phyloP scores from a whole-genome alignment of 2,797 vertebrate species.

The Nyctibius grandis region DNA sequence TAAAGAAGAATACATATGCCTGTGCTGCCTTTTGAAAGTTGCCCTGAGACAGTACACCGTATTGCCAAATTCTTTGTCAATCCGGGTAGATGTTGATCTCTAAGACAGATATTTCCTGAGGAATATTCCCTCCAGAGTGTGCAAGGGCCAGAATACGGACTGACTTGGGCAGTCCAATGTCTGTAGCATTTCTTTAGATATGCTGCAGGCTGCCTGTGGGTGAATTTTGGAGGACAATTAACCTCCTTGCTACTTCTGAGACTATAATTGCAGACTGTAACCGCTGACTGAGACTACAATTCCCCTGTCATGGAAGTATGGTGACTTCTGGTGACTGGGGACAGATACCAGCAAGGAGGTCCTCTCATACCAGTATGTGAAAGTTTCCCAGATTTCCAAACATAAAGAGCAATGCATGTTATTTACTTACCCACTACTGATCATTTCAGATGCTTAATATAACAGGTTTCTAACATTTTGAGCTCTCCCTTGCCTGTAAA shows the following conservation, averaged over 20 bases:
- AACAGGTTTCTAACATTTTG: neutral
- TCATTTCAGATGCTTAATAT: neutral
- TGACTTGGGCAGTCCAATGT: neutral
- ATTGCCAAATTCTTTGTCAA: neutral
- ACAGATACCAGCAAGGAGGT: accelerated
- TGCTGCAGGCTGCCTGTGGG: neutral
- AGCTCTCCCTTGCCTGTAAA: neutral
- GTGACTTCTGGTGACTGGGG: neutral
- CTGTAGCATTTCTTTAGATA: neutral
- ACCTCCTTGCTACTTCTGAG: neutral
- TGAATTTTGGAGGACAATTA: neutral
- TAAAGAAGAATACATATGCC: neutral
- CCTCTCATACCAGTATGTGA: neutral
- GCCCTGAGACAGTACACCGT: neutral
- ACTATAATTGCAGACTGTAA: neutral
- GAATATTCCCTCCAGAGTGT: neutral
- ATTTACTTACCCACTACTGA: neutral
- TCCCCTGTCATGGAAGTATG: neutral
- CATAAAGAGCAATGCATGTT: neutral
- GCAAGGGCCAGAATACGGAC: neutral
- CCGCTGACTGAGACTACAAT: neutral
- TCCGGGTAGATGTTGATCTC: neutral
- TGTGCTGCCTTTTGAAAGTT: neutral
- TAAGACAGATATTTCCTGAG: neutral
- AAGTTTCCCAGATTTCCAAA: neutral